phyloP scores from a whole-genome alignment of 1,140 invertebrate genomes.

The Leptinotarsa defecta region DNA sequence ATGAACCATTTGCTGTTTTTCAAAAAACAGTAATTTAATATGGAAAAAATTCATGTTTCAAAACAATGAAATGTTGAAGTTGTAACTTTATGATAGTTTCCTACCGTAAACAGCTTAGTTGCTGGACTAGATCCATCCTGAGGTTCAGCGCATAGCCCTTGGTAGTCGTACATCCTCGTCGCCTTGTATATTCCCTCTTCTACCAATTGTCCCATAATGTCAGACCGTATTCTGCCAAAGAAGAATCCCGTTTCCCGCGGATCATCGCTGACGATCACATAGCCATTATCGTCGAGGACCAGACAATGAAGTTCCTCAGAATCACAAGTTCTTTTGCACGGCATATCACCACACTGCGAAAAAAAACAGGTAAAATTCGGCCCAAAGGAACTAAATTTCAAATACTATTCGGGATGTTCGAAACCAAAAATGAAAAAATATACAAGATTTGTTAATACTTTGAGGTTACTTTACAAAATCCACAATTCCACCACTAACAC shows the following conservation, averaged over 20 bases:
- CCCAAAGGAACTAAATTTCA: too few relatives aligned
- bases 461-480: too few relatives aligned
- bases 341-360: conserved; percentile 63
- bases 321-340: conserved; percentile 69
- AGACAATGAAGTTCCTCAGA: conserved; percentile 79
- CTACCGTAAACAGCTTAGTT: conserved; percentile 66
- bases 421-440: too few relatives aligned
- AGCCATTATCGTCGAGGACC: conserved; percentile 89
- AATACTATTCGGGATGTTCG: too few relatives aligned
- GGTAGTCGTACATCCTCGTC: conserved; percentile 84
- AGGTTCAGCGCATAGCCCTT: conserved; percentile 80
- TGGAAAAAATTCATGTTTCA: too few relatives aligned
- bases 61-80: too few relatives aligned
- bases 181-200: conserved; percentile 77
- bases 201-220: conserved; percentile 79
- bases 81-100: conserved; percentile 24
- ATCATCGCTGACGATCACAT: conserved; percentile 79
- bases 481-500: too few relatives aligned
- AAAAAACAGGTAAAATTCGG: neutral
- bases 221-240: conserved; percentile 81
- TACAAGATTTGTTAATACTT: too few relatives aligned
- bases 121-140: conserved; percentile 66
- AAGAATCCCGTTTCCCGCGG: conserved; percentile 77
- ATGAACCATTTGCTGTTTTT: too few relatives aligned
- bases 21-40: too few relatives aligned